Evolutionary conservation across 2,113 vertebrate species (phyloP), one percentile per base, ranked within the genome.

Genomic region (Atrichornis clamosus): DNA sequence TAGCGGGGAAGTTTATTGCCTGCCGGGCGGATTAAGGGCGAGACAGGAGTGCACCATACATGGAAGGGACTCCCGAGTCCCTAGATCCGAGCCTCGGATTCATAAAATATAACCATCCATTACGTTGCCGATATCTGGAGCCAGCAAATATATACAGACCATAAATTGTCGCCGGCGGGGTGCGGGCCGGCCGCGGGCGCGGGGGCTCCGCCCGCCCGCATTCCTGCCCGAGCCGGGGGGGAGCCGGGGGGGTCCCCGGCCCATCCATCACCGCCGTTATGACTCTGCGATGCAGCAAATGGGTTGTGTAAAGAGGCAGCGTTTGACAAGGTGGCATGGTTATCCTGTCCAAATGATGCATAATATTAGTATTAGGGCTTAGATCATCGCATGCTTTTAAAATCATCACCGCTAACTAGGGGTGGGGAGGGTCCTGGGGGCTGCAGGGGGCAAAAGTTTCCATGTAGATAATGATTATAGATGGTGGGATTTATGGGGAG

Each of bases 81-180:
- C 89, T 75, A 76, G 68, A 96, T 96, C 95, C 84, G 50, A 79
- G 97, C 89, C 97, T 97, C 69, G 96, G 96, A 96, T 97, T 96
- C 95, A 95, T 98, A 97, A 98, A 98, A 98, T 97, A 98, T 82
- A 96, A 94, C 97, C 96, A 97, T 98, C 98, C 98, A 96, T 97
- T 98, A 97, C 97, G 72, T 20, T 93, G 94, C 97, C 97, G 97
- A 97, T 97, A 98, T 99, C 98, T 99, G 99, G 99, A 99, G 99
- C 99, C 98, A 98, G 98, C 87, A 92, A 98, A 98, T 97, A 97
- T 99, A 99, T 83, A 99, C 99, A 99, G 98, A 98, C 98, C 96
- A 98, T 99, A 99, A 99, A 99, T 99, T 96, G 97, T 50, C 60
- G 91, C 92, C 89, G 87, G 96, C 92, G 96, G 89, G 93, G 97